phyloP scores from a whole-genome alignment of 2,888 invertebrate genomes.

The Tenthredo mesomela region DNA sequence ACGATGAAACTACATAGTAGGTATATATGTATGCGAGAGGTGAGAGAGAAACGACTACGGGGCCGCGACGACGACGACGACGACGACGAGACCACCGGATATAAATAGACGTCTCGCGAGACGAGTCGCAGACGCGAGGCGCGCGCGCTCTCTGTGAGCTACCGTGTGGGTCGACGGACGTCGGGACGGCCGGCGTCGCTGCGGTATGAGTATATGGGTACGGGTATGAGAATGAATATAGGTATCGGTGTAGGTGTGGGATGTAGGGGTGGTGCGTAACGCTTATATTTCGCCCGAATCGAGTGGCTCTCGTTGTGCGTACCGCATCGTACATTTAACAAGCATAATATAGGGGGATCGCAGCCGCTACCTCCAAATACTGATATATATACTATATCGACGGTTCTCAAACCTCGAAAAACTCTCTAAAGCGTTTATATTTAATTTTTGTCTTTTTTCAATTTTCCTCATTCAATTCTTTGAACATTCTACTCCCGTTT shows the following conservation, averaged over 20 bases:
- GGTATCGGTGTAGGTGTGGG: too few species aligned
- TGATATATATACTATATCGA: neutral
- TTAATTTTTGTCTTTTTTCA: neutral
- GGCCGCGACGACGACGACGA: neutral
- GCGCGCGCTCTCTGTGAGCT: neutral
- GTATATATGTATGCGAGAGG: neutral
- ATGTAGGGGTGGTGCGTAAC: neutral
- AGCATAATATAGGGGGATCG: neutral
- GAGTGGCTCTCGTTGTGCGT: neutral
- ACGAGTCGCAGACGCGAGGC: conserved; percentile 51
- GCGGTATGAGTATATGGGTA: neutral
- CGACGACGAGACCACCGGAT: conserved; percentile 31
- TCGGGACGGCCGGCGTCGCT: conserved; percentile 18
- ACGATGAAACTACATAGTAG: neutral
- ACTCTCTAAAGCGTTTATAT: neutral
- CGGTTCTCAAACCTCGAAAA: neutral
- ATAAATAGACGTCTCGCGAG: conserved; percentile 51
- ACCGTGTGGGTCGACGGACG: conserved; percentile 33
- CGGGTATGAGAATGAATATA: neutral
- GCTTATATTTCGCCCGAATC: neutral
- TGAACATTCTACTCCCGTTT: too few species aligned
- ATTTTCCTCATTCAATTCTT: neutral
- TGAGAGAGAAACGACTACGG: conserved; percentile 16
- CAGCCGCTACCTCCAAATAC: neutral
- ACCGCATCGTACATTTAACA: neutral